Conservation (phyloP, 1,140 invertebrate species). For the Penaeus indicus region DNA sequence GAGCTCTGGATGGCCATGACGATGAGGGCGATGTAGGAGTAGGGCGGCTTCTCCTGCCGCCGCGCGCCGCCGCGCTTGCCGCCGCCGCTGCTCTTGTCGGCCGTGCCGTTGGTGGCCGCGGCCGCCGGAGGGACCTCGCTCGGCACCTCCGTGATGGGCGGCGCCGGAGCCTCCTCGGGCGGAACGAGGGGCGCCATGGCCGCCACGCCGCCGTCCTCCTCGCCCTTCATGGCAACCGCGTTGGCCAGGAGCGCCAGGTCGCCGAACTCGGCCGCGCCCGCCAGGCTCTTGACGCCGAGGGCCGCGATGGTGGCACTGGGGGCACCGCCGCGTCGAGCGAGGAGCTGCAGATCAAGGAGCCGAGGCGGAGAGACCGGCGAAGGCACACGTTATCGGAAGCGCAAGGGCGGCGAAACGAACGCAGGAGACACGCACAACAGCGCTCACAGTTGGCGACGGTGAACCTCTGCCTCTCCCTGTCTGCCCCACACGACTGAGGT, state of each 20-base stretch:
- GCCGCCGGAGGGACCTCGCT: slow-evolving; percentile 26
- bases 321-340: background rate
- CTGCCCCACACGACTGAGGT: slow-evolving; percentile 38
- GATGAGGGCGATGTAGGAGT: slow-evolving; percentile 97
- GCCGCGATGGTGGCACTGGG: slow-evolving; percentile 32
- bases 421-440: too few species aligned
- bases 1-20: slow-evolving; percentile 97
- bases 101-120: slow-evolving; percentile 9
- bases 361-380: background rate
- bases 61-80: slow-evolving; percentile 73
- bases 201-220: slow-evolving; percentile 55
- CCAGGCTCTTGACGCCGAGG: slow-evolving; percentile 51
- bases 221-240: slow-evolving; percentile 62
- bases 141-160: slow-evolving; percentile 51
- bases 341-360: background rate
- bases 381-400: background rate
- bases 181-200: slow-evolving; percentile 53
- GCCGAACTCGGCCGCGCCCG: slow-evolving; percentile 60
- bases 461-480: background rate
- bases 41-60: slow-evolving; percentile 94
- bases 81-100: slow-evolving; percentile 47
- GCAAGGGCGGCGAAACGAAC: background rate
- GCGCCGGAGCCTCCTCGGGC: slow-evolving; percentile 44
- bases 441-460: too few species aligned
- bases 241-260: slow-evolving; percentile 61